These are phyloP conservation scores for Pocillopora grandis DNA, from an alignment of 92 coral and sea anemone genomes.

Conservation along the genomic window DNA sequence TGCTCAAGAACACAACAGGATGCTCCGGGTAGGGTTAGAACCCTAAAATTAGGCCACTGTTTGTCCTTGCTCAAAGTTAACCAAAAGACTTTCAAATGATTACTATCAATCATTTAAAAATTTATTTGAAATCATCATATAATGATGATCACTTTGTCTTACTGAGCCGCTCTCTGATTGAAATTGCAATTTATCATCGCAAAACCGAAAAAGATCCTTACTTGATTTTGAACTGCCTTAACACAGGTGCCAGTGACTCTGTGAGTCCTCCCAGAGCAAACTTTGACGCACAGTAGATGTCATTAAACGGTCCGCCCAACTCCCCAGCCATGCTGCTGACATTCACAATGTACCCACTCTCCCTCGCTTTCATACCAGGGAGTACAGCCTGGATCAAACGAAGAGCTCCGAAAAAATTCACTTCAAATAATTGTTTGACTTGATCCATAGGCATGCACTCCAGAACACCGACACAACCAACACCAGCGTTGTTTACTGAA, in stretches of 20 bases:
- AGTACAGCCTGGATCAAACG: constrained; percentile 76
- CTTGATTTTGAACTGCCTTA: constrained; percentile 66
- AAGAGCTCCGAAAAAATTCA: constrained; percentile 78
- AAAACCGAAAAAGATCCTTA: constrained; percentile 21
- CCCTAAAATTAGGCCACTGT: too few species aligned
- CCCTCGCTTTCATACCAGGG: constrained; percentile 75
- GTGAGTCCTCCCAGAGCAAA: constrained; percentile 83
- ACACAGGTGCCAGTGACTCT: constrained; percentile 72
- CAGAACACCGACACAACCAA: constrained; percentile 61
- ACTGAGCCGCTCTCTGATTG: too few species aligned
- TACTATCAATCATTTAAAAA: too few species aligned
- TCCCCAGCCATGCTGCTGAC: constrained; percentile 69
- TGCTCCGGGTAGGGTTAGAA: too few species aligned
- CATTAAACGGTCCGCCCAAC: constrained; percentile 61
- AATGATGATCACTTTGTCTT: too few species aligned
- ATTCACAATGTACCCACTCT: constrained; percentile 73
- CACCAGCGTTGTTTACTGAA: constrained; percentile 83
- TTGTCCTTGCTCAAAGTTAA: too few species aligned
- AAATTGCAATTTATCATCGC: too few species aligned
- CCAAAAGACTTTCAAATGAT: too few species aligned
- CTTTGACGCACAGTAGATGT: constrained; percentile 74
- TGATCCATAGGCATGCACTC: constrained; percentile 63
- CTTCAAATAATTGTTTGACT: constrained; percentile 56
- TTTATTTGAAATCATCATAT: too few species aligned
- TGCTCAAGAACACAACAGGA: too few species aligned